Evolutionary conservation across 2,888 invertebrate species (phyloP).

Genomic region (Quadriops clusia): DNA sequence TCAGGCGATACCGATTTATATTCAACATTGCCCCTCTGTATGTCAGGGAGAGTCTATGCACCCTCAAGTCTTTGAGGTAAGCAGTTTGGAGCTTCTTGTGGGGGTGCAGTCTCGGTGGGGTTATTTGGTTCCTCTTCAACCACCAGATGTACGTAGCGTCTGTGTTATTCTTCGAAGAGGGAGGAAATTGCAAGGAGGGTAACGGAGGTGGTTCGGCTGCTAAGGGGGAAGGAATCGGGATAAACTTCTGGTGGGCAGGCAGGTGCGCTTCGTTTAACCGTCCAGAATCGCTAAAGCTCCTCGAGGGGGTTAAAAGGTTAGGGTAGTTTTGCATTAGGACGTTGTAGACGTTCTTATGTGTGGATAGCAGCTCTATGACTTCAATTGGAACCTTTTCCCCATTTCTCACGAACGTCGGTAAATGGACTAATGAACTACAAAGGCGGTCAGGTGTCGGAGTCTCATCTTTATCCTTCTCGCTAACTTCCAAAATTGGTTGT

Average conservation of each 20-base stretch:
- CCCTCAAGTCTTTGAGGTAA: conserved; percentile 59
- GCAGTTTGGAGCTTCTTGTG: conserved; percentile 44
- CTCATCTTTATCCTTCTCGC: conserved; percentile 19
- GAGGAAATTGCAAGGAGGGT: conserved; percentile 18
- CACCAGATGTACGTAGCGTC: conserved; percentile 44
- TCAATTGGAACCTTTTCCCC: conserved; percentile 68
- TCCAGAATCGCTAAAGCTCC: conserved; percentile 60
- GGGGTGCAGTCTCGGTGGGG: conserved; percentile 30
- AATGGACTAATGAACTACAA: conserved; percentile 69
- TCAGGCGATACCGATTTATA: conserved; percentile 64
- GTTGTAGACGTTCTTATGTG: conserved; percentile 56
- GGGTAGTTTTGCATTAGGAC: conserved; percentile 66
- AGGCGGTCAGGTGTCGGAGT: conserved; percentile 35
- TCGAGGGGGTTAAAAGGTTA: conserved; percentile 55
- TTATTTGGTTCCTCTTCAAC: conserved; percentile 42
- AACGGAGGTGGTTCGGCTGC: conserved; percentile 31
- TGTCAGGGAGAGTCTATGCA: conserved; percentile 68
- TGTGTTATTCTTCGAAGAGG: conserved; percentile 31
- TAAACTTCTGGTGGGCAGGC: conserved; percentile 26
- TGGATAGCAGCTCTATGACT: conserved; percentile 60
- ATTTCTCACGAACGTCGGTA: conserved; percentile 72
- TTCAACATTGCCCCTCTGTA: conserved; percentile 68
- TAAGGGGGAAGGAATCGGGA: conserved; percentile 29
- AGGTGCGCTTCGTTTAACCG: conserved; percentile 37
- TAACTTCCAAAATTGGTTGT: conserved; percentile 40